Evolutionary conservation across 2,888 invertebrate species (phyloP).

Genomic region (Catocala sponsa): DNA sequence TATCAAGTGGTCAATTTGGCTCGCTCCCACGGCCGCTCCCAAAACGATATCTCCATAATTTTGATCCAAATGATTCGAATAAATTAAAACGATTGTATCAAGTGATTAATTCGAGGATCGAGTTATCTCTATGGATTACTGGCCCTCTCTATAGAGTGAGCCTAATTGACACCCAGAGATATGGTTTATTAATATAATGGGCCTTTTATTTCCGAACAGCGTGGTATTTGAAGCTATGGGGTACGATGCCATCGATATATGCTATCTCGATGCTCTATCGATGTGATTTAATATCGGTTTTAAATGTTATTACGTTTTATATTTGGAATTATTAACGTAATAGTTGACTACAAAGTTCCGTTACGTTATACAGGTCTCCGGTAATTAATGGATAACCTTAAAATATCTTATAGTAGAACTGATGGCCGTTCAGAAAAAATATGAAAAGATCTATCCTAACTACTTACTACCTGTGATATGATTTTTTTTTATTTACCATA

Average conservation of each 20-base stretch:
- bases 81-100: conserved; percentile 80
- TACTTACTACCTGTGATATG: too few species aligned
- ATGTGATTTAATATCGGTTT: conserved; percentile 34
- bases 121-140: conserved; percentile 82
- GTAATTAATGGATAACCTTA: too few species aligned
- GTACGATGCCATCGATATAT: conserved; percentile 14
- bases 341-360: not conserved
- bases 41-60: conserved; percentile 65
- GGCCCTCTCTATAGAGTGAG: conserved; percentile 71
- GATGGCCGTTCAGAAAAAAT: too few species aligned
- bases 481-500: too few species aligned
- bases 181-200: conserved; percentile 82
- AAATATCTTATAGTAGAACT: too few species aligned
- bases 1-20: conserved; percentile 36
- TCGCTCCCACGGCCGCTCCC: conserved; percentile 54
- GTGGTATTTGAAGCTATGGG: conserved; percentile 38
- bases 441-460: too few species aligned
- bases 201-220: conserved; percentile 67
- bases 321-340: not conserved
- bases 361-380: too few species aligned
- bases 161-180: conserved; percentile 84
- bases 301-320: conserved; percentile 3
- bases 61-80: conserved; percentile 74
- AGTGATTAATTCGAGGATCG: conserved; percentile 77
- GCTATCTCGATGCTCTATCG: conserved; percentile 31